These are phyloP conservation scores for Aspidiotus destructor DNA, from an alignment of 2,888 invertebrate genomes.

Conservation along the genomic window DNA sequence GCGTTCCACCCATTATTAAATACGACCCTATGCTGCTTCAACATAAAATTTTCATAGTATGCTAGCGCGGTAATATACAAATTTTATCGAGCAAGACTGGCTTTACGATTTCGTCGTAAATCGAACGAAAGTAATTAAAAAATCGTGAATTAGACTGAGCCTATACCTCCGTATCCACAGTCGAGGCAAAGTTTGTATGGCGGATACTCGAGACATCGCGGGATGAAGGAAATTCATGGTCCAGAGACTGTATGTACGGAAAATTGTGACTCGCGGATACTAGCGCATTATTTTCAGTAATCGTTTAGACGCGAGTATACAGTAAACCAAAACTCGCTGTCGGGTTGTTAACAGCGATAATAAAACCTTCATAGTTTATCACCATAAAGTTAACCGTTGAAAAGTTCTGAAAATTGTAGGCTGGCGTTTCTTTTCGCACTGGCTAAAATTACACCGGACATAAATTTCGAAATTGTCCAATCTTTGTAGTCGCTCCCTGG, in stretches of 20 bases:
- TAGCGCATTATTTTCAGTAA: background rate
- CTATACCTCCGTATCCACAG: no score
- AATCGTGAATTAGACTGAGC: no score
- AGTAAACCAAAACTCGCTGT: background rate
- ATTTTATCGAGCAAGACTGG: no score
- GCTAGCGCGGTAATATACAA: no score
- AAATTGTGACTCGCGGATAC: no score
- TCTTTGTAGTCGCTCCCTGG: conserved; percentile 31
- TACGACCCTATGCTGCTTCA: no score
- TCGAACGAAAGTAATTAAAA: no score
- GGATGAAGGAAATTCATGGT: background rate
- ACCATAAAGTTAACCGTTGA: conserved; percentile 29
- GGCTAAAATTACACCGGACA: conserved; percentile 29
- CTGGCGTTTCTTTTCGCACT: conserved; percentile 19
- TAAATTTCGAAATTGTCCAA: conserved; percentile 33
- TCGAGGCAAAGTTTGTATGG: no score
- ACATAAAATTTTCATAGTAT: no score
- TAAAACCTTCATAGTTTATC: conserved; percentile 32
- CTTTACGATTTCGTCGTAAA: no score
- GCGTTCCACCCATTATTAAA: no score
- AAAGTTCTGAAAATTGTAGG: conserved; percentile 29
- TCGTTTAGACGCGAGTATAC: background rate
- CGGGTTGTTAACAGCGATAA: conserved; percentile 25
- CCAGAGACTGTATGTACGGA: no score
- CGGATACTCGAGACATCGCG: conserved; percentile 7